These are phyloP conservation scores for Nannoperca obscura DNA, from an alignment of 2,797 vertebrate species.

Conservation along the genomic window DNA sequence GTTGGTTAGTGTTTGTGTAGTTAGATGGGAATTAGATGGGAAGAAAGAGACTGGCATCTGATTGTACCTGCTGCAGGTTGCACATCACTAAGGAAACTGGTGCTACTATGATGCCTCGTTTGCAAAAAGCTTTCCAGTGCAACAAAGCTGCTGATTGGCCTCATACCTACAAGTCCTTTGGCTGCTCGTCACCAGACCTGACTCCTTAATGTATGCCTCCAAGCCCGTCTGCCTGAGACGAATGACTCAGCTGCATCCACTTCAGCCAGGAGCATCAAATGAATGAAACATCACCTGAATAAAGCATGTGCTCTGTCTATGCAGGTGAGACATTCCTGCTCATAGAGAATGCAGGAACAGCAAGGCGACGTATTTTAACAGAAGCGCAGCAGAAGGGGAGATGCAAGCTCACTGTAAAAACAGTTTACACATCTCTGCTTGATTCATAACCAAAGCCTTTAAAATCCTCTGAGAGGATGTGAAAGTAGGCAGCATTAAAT, in stretches of 20 bases:
- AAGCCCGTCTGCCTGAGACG: slow-evolving; percentile 48
- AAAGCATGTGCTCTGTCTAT: slow-evolving; percentile 55
- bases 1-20: neutral
- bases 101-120: slow-evolving; percentile 21
- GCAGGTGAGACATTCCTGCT: slow-evolving; percentile 69
- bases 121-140: slow-evolving; percentile 22
- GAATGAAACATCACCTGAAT: slow-evolving; percentile 74
- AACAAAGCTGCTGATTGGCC: slow-evolving; percentile 64
- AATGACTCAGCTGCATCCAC: slow-evolving; percentile 78
- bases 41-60: neutral
- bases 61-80: slow-evolving; percentile 19
- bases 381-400: slow-evolving; percentile 11
- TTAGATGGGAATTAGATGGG: neutral
- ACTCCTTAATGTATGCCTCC: slow-evolving; percentile 46
- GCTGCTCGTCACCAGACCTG: slow-evolving; percentile 19
- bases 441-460: slow-evolving; percentile 48
- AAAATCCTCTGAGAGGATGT: slow-evolving; percentile 47
- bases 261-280: slow-evolving; percentile 61
- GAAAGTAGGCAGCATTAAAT: slow-evolving; percentile 63
- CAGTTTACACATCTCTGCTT: slow-evolving; percentile 41
- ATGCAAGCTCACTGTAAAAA: slow-evolving; percentile 32
- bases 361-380: slow-evolving; percentile 41
- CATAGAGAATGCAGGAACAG: slow-evolving; percentile 37
- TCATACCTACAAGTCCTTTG: neutral
- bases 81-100: slow-evolving; percentile 7